Conservation (phyloP, 2,888 invertebrate species). For the Tetragonula carbonaria region DNA sequence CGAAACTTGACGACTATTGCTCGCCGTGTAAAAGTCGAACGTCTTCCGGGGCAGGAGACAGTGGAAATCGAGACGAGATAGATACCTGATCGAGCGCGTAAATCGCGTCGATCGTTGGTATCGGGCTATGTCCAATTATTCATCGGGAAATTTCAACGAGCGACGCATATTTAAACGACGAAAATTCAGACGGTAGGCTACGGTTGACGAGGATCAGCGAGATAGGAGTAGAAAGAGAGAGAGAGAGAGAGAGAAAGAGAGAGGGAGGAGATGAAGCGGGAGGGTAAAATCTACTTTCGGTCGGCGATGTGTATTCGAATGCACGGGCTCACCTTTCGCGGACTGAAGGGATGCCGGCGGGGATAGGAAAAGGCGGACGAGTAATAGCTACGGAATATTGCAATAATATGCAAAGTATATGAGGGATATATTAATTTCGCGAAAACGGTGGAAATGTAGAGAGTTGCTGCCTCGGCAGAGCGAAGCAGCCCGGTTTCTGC, state of each 20-base stretch:
- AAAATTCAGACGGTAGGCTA: slow-evolving; percentile 5
- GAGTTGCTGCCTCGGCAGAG: slow-evolving; percentile 68
- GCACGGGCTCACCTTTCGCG: slow-evolving; percentile 63
- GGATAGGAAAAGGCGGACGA: slow-evolving; percentile 78
- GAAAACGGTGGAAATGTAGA: slow-evolving; percentile 82
- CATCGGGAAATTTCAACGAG: slow-evolving; percentile 5
- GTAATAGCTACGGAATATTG: slow-evolving; percentile 83
- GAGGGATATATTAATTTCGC: slow-evolving; percentile 84
- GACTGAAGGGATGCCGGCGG: slow-evolving; percentile 54
- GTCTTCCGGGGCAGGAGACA: not conserved
- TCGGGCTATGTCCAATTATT: not conserved
- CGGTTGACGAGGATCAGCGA: not conserved
- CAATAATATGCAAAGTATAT: slow-evolving; percentile 84
- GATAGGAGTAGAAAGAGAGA: not conserved
- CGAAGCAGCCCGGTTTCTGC: slow-evolving; percentile 65
- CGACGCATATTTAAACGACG: slow-evolving; percentile 23
- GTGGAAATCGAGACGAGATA: too few species aligned
- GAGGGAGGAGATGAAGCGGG: slow-evolving; percentile 22
- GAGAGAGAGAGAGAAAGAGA: not conserved
- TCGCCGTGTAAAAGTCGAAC: not conserved
- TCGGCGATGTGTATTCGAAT: slow-evolving; percentile 64
- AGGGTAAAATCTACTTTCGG: slow-evolving; percentile 64
- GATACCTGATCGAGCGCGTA: not conserved
- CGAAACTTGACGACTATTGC: not conserved
- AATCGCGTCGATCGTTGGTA: not conserved